These are phyloP conservation scores for Dicrostonyx torquatus DNA, from an alignment of 2,797 vertebrate genomes.

Conservation along the genomic window DNA sequence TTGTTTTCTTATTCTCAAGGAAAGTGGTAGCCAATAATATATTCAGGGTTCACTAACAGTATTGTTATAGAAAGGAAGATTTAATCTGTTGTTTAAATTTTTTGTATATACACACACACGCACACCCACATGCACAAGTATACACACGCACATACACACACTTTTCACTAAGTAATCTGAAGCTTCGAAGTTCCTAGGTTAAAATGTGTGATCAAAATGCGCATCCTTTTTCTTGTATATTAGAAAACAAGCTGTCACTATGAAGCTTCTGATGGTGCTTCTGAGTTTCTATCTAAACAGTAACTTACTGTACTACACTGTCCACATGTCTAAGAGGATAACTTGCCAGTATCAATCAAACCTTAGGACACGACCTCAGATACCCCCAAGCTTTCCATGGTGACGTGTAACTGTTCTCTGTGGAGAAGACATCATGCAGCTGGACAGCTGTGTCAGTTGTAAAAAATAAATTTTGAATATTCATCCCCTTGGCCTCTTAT, in stretches of 20 bases:
- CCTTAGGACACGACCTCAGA: neutral
- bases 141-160: neutral
- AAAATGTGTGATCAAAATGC: constrained; percentile 34
- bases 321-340: neutral
- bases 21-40: neutral
- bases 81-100: constrained; percentile 21
- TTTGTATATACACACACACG: neutral
- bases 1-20: neutral
- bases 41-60: neutral
- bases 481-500: neutral
- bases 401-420: neutral
- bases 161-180: neutral
- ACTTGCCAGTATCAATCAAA: neutral
- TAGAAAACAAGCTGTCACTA: neutral
- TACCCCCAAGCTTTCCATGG: too few species aligned
- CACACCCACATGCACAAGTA: neutral
- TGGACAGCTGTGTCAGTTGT: constrained; percentile 1
- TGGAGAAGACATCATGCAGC: neutral
- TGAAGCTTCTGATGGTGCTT: neutral
- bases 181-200: constrained; percentile 19
- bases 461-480: neutral
- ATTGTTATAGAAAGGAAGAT: constrained; percentile 6
- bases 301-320: neutral
- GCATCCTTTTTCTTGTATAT: neutral
- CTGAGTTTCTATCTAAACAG: neutral